Evolutionary conservation across 2,888 invertebrate species (phyloP), one percentile per base, ranked within the genome.

Genomic region (Lacanobia wlatinum): DNA sequence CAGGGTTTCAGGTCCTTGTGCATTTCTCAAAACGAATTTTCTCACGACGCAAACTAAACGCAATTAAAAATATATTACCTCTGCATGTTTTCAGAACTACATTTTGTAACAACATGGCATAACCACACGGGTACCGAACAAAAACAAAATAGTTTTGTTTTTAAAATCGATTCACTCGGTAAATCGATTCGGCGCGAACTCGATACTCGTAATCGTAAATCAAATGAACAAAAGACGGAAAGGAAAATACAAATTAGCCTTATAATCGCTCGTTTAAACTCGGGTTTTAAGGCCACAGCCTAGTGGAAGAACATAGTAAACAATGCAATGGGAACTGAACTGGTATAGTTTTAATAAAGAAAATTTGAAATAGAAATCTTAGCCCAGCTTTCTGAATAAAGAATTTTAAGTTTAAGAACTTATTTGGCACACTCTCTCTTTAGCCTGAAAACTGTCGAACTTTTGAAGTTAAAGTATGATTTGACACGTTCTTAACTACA

Each of bases 161-260:
- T 89, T 86, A 87, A 89, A 89, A 90, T 87, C 89, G 88, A 86
- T 89, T 87, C 88, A 83, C 76, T 86, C 86, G 82, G 90, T 90
- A 91, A 92, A 90, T 90, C 90, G 93, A 92, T 90, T 90, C 87
- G 85, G 88, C 86, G 85, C 88, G 90, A 91, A 90, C 89, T 90
- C 90, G 92, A 92, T 91, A 90, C 91, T 89, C 87, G 89, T 87
- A 90, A 88, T 92, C 94, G 90, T 95, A 95, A 95, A 95, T 95
- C 95, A 94, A 85, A 86, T 83, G 92, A 95, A 95, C 95, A 95
- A 95, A 95, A 93, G 94, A 93, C 94, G 94, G 95, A 92, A 94
- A 94, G 90, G 90, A 89, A 92, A 93, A 93, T 93, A 94, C 95
- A 95, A 95, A 95, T 95, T 95, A 94, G 91, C 91, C 95, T 90